Conservation (phyloP, 2,113 vertebrate genomes). For the Pterocles gutturalis region DNA sequence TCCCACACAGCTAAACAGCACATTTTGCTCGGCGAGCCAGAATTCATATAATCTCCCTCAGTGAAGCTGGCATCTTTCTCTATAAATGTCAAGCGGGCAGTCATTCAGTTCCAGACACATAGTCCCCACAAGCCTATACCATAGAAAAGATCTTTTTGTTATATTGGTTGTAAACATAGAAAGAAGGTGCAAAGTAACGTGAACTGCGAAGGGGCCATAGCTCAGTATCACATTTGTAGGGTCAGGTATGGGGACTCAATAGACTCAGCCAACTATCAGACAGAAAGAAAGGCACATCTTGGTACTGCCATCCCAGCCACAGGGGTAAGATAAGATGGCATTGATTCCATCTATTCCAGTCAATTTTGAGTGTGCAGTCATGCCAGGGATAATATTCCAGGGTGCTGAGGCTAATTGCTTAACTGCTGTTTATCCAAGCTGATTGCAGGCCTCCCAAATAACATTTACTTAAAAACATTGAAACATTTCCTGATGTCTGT, state of each 20-base stretch:
- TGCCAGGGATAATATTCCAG: background rate
- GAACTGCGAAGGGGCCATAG: background rate
- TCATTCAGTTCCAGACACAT: background rate
- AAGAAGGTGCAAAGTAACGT: background rate
- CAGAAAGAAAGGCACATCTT: background rate
- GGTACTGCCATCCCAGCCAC: background rate
- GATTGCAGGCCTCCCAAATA: slow-evolving; percentile 14
- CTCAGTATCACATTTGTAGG: background rate
- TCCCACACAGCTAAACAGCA: background rate
- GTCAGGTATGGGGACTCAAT: background rate
- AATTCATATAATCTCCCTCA: background rate
- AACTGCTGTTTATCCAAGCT: slow-evolving; percentile 21
- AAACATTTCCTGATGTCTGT: background rate
- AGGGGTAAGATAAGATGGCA: background rate
- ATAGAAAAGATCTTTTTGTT: background rate
- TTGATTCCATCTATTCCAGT: background rate
- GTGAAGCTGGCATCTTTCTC: background rate
- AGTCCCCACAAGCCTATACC: background rate
- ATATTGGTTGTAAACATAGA: background rate
- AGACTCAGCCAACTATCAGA: background rate
- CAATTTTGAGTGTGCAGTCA: background rate
- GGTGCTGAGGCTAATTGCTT: background rate
- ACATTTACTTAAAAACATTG: background rate
- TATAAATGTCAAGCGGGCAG: background rate
- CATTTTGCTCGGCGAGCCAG: background rate